Base-by-base conservation (phyloP, 2,888 invertebrate genomes). In the Cecidostiba fungosa region DNA sequence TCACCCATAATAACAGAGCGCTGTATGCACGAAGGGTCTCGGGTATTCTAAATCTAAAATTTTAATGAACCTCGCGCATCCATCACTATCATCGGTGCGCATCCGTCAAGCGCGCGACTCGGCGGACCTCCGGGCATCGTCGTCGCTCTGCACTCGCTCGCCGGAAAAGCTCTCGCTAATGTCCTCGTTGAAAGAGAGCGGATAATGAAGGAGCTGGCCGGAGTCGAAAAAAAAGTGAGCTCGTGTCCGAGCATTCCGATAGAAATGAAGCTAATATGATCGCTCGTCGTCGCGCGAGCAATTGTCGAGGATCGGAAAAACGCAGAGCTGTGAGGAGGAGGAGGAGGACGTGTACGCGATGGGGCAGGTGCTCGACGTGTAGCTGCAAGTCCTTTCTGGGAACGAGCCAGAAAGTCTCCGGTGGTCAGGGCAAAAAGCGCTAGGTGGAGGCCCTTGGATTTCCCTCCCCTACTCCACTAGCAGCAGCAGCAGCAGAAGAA, bases 321-420 rank as follows among this genome's bases (percentile, higher is more conserved):
- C 23, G 72, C 12, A 72, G n/a, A n/a, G 72, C 70, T 77, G 70
- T 32, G 80, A 4, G n/a, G n/a, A n/a, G n/a, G 16, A 23, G 73
- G 70, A 36, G 66, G 29, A 29, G 54, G 72, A 54, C 26, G 59
- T 8, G 5, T 16, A 50, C 54, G 54, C 43, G 47, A 72, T 47
- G 32, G 74, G 66, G 66, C 78, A 84, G 73, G 84, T 79, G 84
- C 16, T 32, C 0, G 62, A 77, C 73, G 78, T 6, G 32, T 0
- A 23, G 73, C 36, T n/a, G 54, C 77, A 70, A 85, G 36, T 81
- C 85, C 85, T 47, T 81, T 81, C 80, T 77, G 54, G 85, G 77
- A 81, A 85, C 62, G 73, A 85, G 85, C 73, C 77, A 82, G 81
- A 85, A 85, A 85, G 81, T 85, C 85, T 85, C 77, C 29, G 73